Percentiles rank a stretch among this genome's conserved stretches.
phyloP scores from a whole-genome alignment of 2,888 invertebrate species.

The Zygothrica quintamaculata region DNA sequence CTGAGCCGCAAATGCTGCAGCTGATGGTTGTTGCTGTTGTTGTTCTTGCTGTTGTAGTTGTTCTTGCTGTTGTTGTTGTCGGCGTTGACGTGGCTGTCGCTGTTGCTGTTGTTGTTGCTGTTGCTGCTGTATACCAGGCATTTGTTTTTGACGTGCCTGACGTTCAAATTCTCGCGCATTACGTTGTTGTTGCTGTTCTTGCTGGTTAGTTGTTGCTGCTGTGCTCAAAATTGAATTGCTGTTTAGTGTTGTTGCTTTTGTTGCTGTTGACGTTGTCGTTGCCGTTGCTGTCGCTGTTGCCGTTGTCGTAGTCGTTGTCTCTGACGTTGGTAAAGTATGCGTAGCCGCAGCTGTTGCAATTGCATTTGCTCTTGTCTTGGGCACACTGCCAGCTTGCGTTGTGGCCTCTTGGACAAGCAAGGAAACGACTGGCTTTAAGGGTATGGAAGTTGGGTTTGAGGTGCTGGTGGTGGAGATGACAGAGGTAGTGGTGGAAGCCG shows the following conservation, averaged over 20 bases:
- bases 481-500: conserved; percentile 13
- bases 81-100: conserved; percentile 28
- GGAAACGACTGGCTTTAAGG: too few relatives aligned
- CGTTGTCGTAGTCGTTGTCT: conserved; percentile 29
- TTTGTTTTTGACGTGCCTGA: conserved; percentile 63
- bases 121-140: conserved; percentile 31
- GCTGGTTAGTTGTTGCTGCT: conserved; percentile 28
- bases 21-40: conserved; percentile 18
- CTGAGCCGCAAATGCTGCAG: conserved; percentile 34
- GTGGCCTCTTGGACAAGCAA: conserved; percentile 39
- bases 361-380: conserved; percentile 49
- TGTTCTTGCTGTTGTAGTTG: conserved; percentile 20
- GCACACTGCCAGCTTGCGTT: conserved; percentile 39
- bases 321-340: conserved; percentile 38
- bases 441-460: conserved; percentile 16
- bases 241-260: conserved; percentile 21
- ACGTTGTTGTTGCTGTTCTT: conserved; percentile 42
- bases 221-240: conserved; percentile 44
- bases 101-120: conserved; percentile 33
- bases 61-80: conserved; percentile 19
- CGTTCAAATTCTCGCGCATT: conserved; percentile 61
- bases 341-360: conserved; percentile 37
- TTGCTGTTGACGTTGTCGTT: conserved; percentile 23
- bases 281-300: conserved; percentile 27
- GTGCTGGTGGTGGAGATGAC: conserved; percentile 22